These are phyloP conservation scores for Addax nasomaculatus DNA, from an alignment of 2,113 vertebrate species.

Conservation along the genomic window DNA sequence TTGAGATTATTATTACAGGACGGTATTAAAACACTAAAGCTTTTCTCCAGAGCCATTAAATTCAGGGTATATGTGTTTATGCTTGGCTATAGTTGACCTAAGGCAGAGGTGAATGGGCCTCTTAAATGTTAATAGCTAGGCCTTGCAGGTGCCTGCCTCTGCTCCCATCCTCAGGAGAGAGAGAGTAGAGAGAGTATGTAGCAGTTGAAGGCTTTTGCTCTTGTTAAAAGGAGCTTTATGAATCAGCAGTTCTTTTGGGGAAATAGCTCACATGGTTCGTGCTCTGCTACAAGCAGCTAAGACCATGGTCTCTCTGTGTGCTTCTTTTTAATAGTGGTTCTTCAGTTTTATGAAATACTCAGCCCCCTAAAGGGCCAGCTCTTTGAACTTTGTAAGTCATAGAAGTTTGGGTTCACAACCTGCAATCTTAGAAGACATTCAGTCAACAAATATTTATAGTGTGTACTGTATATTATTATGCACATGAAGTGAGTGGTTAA, in stretches of 20 bases:
- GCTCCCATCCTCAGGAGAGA: background rate
- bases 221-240: background rate
- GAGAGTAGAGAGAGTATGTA: background rate
- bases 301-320: background rate
- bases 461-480: background rate
- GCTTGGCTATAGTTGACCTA: background rate
- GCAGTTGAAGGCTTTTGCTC: background rate
- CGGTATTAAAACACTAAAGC: background rate
- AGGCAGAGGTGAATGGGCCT: background rate
- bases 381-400: background rate
- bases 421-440: background rate
- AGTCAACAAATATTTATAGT: background rate
- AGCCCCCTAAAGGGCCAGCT: background rate
- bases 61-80: background rate
- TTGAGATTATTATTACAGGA: background rate
- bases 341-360: background rate
- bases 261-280: background rate
- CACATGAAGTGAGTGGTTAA: background rate
- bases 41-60: background rate
- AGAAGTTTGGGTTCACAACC: background rate
- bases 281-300: background rate
- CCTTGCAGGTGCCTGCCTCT: background rate
- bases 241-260: background rate
- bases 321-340: background rate
- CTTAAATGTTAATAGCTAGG: background rate